phyloP scores from a whole-genome alignment of 2,888 invertebrate species.

The Tridacna gigas region DNA sequence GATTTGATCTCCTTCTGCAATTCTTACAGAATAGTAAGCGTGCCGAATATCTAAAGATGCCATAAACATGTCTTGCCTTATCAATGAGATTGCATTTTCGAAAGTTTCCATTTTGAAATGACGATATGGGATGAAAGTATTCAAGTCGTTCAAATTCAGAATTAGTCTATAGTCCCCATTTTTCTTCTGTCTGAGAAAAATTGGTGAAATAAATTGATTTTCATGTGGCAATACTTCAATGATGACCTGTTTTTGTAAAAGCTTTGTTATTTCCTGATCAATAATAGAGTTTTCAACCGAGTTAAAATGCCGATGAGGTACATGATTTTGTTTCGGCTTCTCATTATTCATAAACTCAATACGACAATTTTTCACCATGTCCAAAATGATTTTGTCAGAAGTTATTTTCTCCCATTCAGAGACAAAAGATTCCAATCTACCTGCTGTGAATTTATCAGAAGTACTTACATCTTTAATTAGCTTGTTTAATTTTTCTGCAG shows the following conservation, averaged over 20 bases:
- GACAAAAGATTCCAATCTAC: not conserved
- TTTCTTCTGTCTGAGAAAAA: too few relatives aligned
- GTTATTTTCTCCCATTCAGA: not conserved
- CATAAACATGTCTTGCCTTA: too few relatives aligned
- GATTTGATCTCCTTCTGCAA: not conserved
- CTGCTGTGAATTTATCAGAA: not conserved
- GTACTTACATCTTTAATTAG: not conserved
- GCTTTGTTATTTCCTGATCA: not conserved
- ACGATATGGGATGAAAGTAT: not conserved
- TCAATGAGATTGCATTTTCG: too few relatives aligned
- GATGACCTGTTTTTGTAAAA: too few relatives aligned
- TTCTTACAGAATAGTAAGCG: too few relatives aligned
- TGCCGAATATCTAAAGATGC: too few relatives aligned
- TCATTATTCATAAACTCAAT: not conserved
- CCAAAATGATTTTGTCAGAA: not conserved
- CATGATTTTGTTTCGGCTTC: too few relatives aligned
- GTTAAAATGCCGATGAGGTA: not conserved
- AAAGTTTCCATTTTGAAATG: too few relatives aligned
- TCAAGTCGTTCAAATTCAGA: too few relatives aligned
- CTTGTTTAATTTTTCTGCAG: not conserved
- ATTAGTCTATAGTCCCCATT: too few relatives aligned
- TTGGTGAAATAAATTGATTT: not conserved
- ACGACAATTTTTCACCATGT: not conserved
- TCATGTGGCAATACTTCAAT: not conserved
- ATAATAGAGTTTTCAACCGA: too few relatives aligned